A percentile compares a stretch with the other conserved stretches of the same genome.
These are phyloP conservation scores for Cryptotis parvus DNA, from an alignment of 2,113 vertebrate genomes.

Conservation along the genomic window DNA sequence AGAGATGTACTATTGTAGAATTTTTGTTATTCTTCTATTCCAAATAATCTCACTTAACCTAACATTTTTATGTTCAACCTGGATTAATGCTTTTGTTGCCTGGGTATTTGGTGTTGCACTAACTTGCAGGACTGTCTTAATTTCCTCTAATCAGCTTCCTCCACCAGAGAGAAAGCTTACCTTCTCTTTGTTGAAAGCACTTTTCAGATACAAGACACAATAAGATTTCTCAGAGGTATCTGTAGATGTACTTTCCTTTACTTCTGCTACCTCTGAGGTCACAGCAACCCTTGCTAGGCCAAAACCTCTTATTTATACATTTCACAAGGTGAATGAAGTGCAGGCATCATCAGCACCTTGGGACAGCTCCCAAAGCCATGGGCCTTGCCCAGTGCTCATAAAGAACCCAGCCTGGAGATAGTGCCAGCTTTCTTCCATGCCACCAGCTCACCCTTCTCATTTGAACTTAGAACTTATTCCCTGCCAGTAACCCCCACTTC, in stretches of 20 bases:
- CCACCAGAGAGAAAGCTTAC: not conserved
- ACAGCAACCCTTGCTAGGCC: constrained; percentile 56
- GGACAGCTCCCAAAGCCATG: constrained; percentile 62
- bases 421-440: constrained; percentile 41
- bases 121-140: not conserved
- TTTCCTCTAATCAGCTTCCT: not conserved
- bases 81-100: not conserved
- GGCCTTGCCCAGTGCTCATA: constrained; percentile 64
- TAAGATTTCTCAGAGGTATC: constrained; percentile 5
- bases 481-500: not conserved
- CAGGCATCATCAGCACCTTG: constrained; percentile 22
- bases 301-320: constrained; percentile 72
- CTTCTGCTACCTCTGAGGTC: constrained; percentile 58
- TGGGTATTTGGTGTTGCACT: not conserved
- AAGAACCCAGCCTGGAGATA: constrained; percentile 40
- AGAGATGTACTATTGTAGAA: not conserved
- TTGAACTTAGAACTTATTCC: not conserved
- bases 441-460: constrained; percentile 27
- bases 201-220: not conserved
- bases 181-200: not conserved
- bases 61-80: not conserved
- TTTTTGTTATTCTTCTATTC: not conserved
- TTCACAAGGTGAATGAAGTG: constrained; percentile 60
- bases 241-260: constrained; percentile 13
- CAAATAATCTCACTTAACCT: not conserved